Evolutionary conservation across 2,888 invertebrate species (phyloP).

Genomic region (Spilosoma lubricipeda): DNA sequence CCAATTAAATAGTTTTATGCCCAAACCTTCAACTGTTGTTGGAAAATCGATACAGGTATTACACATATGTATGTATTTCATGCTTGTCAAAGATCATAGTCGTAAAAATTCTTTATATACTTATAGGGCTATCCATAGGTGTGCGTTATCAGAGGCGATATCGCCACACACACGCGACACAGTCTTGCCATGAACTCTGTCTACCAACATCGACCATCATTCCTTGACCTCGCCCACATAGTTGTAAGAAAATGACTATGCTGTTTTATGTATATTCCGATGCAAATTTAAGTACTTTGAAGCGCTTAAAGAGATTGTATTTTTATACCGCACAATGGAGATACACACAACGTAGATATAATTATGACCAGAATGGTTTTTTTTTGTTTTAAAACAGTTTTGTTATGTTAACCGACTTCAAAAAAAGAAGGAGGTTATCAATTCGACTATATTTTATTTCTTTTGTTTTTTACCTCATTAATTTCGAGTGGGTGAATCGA

Average conservation of each 20-base stretch:
- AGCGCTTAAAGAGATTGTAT: background rate
- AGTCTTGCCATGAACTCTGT: conserved; percentile 2
- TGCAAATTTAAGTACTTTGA: background rate
- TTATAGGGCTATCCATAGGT: conserved; percentile 15
- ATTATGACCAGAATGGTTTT: background rate
- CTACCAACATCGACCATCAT: background rate
- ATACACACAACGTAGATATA: background rate
- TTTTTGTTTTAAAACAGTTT: background rate
- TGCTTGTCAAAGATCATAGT: conserved; percentile 8
- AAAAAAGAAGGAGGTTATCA: too few species aligned
- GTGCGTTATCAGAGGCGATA: conserved; percentile 26
- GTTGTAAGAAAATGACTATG: background rate
- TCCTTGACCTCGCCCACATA: background rate
- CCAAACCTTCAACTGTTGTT: background rate
- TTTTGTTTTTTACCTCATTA: too few species aligned
- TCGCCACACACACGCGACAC: conserved; percentile 37
- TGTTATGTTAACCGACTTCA: too few species aligned
- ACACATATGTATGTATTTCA: background rate
- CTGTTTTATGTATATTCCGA: background rate
- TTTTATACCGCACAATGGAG: background rate
- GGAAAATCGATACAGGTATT: background rate
- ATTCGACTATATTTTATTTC: too few species aligned
- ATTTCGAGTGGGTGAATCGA: too few species aligned
- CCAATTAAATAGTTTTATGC: too few species aligned
- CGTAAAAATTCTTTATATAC: conserved; percentile 14